Evolutionary conservation across 2,888 invertebrate species (phyloP).

Genomic region (Psococerastis gibbosa): DNA sequence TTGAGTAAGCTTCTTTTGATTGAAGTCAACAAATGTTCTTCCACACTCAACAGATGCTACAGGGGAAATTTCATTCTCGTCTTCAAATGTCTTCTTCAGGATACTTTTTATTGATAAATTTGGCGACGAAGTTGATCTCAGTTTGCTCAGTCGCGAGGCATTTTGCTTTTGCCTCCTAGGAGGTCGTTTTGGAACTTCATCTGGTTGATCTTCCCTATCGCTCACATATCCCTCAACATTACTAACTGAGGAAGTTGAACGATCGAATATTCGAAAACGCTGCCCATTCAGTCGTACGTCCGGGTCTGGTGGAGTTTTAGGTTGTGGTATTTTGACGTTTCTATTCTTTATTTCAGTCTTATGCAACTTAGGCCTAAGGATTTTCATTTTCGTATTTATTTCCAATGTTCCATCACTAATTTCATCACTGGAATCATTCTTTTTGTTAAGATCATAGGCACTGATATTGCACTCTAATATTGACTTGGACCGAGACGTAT

Average conservation of each 20-base stretch:
- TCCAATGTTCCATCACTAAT: conserved; percentile 6
- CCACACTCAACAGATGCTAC: neutral
- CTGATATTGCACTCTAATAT: conserved; percentile 70
- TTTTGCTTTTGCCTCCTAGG: conserved; percentile 35
- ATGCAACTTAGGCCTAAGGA: conserved; percentile 3
- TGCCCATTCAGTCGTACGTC: conserved; percentile 6
- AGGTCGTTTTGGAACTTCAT: conserved; percentile 37
- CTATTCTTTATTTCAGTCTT: conserved; percentile 9
- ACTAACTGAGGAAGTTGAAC: conserved; percentile 7
- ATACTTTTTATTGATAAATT: conserved; percentile 29
- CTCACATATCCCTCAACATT: conserved; percentile 14
- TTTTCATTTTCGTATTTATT: conserved; percentile 7
- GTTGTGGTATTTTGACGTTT: conserved; percentile 5
- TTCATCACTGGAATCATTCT: conserved; percentile 21
- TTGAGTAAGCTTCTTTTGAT: neutral
- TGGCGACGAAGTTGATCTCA: conserved; percentile 15
- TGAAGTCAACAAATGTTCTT: neutral
- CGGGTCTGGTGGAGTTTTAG: neutral
- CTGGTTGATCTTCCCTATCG: conserved; percentile 16
- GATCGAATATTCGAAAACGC: conserved; percentile 7
- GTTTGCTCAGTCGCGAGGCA: conserved; percentile 24
- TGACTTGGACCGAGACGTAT: conserved; percentile 33
- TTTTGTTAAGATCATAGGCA: conserved; percentile 53
- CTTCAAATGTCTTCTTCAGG: conserved; percentile 41
- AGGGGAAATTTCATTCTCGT: conserved; percentile 23